Percentiles rank a stretch among this genome's conserved stretches.
These are phyloP conservation scores for Aselliscus stoliczkanus DNA, from an alignment of 2,797 vertebrate species.

Conservation along the genomic window DNA sequence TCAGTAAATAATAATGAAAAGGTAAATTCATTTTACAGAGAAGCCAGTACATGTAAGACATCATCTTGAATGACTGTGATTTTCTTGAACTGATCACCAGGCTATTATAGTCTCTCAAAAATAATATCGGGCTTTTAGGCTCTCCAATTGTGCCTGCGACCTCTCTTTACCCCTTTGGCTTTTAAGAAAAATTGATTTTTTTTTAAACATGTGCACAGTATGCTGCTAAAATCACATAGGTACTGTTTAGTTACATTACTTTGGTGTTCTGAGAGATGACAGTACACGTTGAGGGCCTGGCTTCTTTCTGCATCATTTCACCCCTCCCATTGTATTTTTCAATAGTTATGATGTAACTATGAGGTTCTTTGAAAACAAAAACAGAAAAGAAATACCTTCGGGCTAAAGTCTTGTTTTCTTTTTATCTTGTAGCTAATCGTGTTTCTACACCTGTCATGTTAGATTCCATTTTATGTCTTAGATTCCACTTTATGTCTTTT, in stretches of 20 bases:
- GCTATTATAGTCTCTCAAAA: constrained; percentile 85
- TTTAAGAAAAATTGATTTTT: constrained; percentile 74
- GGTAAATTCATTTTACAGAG: constrained; percentile 89
- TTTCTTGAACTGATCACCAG: constrained; percentile 81
- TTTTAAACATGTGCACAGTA: constrained; percentile 12
- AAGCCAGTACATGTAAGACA: constrained; percentile 87
- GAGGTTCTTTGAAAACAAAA: not conserved
- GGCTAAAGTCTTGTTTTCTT: constrained; percentile 27
- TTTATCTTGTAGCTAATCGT: not conserved
- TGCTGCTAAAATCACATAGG: not conserved
- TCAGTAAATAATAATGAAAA: constrained; percentile 97
- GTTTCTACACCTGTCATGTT: not conserved
- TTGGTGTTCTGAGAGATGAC: not conserved
- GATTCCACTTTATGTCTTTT: not conserved
- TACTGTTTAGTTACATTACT: not conserved
- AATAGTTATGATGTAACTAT: not conserved
- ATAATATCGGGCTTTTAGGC: constrained; percentile 83
- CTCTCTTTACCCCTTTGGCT: constrained; percentile 75
- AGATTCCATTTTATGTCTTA: not conserved
- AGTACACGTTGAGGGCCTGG: accelerated
- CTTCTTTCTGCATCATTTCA: not conserved
- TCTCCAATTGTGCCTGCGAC: constrained; percentile 53
- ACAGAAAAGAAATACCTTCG: not conserved
- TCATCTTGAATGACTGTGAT: constrained; percentile 87
- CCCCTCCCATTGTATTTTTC: not conserved